Evolutionary conservation across 2,888 invertebrate species (phyloP), one percentile per base, ranked within the genome.

Genomic region (Drosophila neotestacea): DNA sequence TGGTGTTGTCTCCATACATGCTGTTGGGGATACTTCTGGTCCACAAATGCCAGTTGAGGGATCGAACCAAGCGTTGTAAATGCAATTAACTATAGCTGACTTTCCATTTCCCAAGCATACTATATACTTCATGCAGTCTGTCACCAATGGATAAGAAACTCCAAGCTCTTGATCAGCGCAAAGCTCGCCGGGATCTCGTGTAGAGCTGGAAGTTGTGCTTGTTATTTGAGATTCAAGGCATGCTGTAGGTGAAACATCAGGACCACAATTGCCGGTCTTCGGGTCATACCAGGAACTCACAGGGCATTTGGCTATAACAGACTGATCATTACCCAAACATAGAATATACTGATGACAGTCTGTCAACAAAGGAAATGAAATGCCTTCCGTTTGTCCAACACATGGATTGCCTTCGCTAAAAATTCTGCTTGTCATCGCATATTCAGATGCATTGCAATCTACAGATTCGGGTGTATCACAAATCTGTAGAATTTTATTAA

Each of bases 231-330:
- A 34, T 9, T 66, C 70, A 0, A 22, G 69, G 9, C 88, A 89
- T 5, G 89, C 85, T 1, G 73, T 80, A 0, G 76, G 60, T 4
- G 84, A 65, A 1, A 88, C 78, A 34, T 79, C 66, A 0, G 78
- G 76, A 0, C 88, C 89, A 64, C 89, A 89, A 5, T 70, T 62
- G 4, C 85, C 82, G 2, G 66, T 65, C 10, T 44, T 39, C 0
- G 89, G 88, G 46, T 89, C 81, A 30, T 79, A 89, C 76, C 81
- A 89, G 4, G 87, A 71, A 47, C 77, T 76, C 0, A 28, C 7
- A 3, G 85, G 86, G 27, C 89, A 89, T 0, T 65, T 66, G 4
- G 80, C 72, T 0, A 65, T 34, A 2, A 69, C 36, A 2, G 66
- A 80, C 6, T 73, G 58, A 30, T 77, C 77, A 54, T 78, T 65